Evolutionary conservation across 2,888 invertebrate species (phyloP).

Genomic region (Plebejus anna): DNA sequence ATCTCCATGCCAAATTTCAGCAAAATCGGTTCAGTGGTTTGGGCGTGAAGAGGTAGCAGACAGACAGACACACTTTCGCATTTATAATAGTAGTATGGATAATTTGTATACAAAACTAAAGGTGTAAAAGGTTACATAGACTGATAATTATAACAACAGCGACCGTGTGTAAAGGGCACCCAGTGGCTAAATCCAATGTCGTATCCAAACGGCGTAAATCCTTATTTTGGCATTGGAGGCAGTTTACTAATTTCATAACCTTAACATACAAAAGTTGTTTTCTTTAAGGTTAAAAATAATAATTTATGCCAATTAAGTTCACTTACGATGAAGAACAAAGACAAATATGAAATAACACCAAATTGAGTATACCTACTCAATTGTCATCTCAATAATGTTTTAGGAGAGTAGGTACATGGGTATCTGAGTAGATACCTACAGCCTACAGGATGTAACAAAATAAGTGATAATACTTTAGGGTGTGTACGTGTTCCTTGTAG

Average conservation of each 20-base stretch:
- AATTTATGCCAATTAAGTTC: background rate
- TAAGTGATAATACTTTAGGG: no score
- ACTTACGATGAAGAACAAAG: background rate
- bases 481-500: no score
- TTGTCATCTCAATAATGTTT: no score
- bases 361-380: no score
- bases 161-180: conserved; percentile 15
- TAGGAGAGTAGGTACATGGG: no score
- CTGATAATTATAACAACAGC: conserved; percentile 2
- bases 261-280: conserved; percentile 20
- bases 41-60: no score
- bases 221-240: conserved; percentile 18
- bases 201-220: conserved; percentile 18
- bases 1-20: no score
- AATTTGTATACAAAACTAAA: background rate
- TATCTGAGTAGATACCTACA: no score
- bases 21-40: no score
- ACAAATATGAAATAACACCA: background rate
- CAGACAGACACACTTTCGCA: no score
- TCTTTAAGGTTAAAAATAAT: conserved; percentile 10
- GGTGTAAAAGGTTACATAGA: conserved; percentile 1
- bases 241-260: conserved; percentile 21
- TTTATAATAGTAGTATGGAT: background rate
- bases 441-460: no score
- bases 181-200: conserved; percentile 14